Base-by-base conservation (phyloP, 2,888 invertebrate species). In the Phalera bucephala region DNA sequence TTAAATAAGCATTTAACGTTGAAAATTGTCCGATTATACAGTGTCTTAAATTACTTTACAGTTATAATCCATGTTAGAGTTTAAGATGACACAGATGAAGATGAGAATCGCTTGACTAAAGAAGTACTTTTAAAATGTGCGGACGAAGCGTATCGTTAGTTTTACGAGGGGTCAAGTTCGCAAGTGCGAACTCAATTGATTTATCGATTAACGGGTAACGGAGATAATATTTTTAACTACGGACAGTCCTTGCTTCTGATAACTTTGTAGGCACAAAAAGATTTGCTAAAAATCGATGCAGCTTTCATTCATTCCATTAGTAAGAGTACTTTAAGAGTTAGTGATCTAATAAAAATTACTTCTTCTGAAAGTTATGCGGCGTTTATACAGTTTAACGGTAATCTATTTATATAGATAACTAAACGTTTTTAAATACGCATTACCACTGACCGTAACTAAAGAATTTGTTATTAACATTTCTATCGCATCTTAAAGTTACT, bases 91-190 rank as follows among this genome's bases (percentile, higher is more conserved):
- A 30, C 21, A 26, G 17, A 57, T 67, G 63, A 53, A 64, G 66
- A 40, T 34, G 40, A 53, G 45, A 54, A 59, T 71, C 14, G 52
- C 32, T 14, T 52, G 48, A 28, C 29, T 46, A 1, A n/a, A 27
- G 31, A 23, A 26, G 27, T 22, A 38, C 29, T 17, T 32, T 44
- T 38, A 42, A 61, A 58, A 57, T 56, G 50, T 61, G 52, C 60
- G 58, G 64, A 64, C 60, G 59, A 52, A 64, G 56, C 53, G 63
- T 63, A 59, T 62, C 59, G 61, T 62, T 45, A 50, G 63, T 67
- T 72, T 69, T 68, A 71, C 61, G 57, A 72, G 64, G 63, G 84
- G 82, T 83, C 83, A 84, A 84, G 78, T 80, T 83, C 73, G 65
- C 59, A 55, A 53, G 52, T 62, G 23, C 40, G 36, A 63, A 66